Evolutionary conservation across 2,113 vertebrate species (phyloP).

Genomic region (Naja naja): DNA sequence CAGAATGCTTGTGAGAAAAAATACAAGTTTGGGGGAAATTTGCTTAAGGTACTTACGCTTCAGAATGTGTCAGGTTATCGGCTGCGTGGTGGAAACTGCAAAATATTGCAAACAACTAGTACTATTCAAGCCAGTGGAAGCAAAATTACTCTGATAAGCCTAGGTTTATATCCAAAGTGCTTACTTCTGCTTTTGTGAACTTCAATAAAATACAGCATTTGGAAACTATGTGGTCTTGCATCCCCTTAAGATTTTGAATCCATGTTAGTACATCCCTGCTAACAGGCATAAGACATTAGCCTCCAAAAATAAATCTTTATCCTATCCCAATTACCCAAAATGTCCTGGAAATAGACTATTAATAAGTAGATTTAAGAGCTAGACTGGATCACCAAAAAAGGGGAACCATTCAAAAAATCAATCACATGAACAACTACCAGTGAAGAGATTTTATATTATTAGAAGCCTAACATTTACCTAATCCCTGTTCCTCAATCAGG

Average conservation of each 20-base stretch:
- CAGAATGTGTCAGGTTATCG: background rate
- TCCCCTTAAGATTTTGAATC: background rate
- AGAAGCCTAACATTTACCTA: background rate
- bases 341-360: background rate
- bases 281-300: background rate
- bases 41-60: background rate
- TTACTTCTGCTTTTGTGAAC: background rate
- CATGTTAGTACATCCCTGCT: background rate
- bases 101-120: background rate
- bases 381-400: background rate
- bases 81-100: background rate
- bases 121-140: background rate
- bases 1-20: background rate
- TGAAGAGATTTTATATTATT: background rate
- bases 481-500: background rate
- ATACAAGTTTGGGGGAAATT: background rate
- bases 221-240: background rate
- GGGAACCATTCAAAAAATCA: background rate
- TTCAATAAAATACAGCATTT: background rate
- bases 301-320: background rate
- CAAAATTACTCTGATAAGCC: background rate
- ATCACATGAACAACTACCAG: background rate
- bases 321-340: background rate
- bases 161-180: background rate
- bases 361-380: background rate